Base-by-base conservation (phyloP, 2,888 invertebrate species). In the Lithophane ornitopus region DNA sequence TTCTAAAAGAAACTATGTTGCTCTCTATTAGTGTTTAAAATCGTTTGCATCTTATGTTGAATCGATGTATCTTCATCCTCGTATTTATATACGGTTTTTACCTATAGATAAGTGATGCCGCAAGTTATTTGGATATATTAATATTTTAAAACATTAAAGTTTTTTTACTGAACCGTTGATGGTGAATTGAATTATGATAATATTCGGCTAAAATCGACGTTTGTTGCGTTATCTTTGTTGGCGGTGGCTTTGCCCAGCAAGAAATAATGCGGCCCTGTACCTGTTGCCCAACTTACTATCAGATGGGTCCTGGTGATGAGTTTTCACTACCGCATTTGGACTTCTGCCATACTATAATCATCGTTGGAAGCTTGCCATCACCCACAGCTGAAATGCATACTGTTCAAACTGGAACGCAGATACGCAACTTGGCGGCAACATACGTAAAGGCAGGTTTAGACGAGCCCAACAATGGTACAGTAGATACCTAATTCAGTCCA, bases 21-120 rank as follows among this genome's bases (percentile, higher is more conserved):
- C 56, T 70, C 26, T 22, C 12, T 8, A 16, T 22, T 56, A 56
- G 41, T 34, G 77, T 22, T 78, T 22, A 77, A 78, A 78, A 78
- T 78, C 61, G 46, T 34, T 54, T 77, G 61, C 14, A 41, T 70
- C 12, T 8, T 41, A 56, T n/a, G 22, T 62, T 34, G 46, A 41
- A 70, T 56, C 16, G n/a, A 62, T 76, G 56, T 54, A n/a, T 70
- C 54, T 54, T 62, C 52, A 52, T 76, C 39, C 41, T 70, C 12
- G 8, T 62, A 54, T 62, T 70, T 49, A 78, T 56, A 14, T 49
- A 49, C 7, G 12, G 28, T 69, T 78, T 74, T 39, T 69, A 61
- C 34, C 46, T 58, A 39, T 34, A 46, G n/a, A 11, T 61, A n/a
- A 49, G 22, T 44, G 41, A 59, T 61, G 44, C 16, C 7, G 26